phyloP scores from a whole-genome alignment of 2,797 vertebrate species.

The Lepus oiostolus region DNA sequence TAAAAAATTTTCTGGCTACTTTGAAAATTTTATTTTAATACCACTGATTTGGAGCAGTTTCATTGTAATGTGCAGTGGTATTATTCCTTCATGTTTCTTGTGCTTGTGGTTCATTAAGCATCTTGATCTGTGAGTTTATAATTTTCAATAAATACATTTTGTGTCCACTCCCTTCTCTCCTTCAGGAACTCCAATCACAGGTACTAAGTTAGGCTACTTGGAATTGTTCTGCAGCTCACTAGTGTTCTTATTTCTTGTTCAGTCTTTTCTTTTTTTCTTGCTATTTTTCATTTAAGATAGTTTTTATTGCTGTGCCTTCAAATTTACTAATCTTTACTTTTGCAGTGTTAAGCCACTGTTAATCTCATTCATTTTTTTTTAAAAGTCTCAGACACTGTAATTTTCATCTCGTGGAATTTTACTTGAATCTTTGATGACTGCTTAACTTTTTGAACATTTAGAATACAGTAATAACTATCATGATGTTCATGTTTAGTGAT shows the following conservation, averaged over 20 bases:
- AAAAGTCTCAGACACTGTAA: not conserved
- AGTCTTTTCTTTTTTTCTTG: not conserved
- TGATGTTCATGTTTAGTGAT: not conserved
- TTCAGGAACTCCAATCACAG: not conserved
- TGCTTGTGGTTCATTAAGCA: not conserved
- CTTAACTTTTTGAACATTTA: not conserved
- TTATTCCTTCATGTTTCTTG: not conserved
- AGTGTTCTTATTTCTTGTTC: not conserved
- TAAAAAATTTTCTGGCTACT: not conserved
- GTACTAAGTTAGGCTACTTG: not conserved
- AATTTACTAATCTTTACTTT: conserved; percentile 36
- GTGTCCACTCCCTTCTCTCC: not conserved
- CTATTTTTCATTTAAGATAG: conserved; percentile 16
- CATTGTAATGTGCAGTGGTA: not conserved
- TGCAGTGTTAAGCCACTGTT: not conserved
- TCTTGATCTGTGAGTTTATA: not conserved
- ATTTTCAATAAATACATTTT: conserved; percentile 9
- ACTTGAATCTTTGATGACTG: not conserved
- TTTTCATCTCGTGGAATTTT: conserved; percentile 42
- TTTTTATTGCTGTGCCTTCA: conserved; percentile 13
- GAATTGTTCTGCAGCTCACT: conserved; percentile 5
- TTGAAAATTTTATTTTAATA: conserved; percentile 11
- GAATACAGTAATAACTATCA: not conserved
- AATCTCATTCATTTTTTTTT: not conserved
- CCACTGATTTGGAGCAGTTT: not conserved